Percentiles rank a stretch among this genome's conserved stretches.
Evolutionary conservation across 2,888 invertebrate species (phyloP).

Genomic region (Drosophila cyrtoloma): DNA sequence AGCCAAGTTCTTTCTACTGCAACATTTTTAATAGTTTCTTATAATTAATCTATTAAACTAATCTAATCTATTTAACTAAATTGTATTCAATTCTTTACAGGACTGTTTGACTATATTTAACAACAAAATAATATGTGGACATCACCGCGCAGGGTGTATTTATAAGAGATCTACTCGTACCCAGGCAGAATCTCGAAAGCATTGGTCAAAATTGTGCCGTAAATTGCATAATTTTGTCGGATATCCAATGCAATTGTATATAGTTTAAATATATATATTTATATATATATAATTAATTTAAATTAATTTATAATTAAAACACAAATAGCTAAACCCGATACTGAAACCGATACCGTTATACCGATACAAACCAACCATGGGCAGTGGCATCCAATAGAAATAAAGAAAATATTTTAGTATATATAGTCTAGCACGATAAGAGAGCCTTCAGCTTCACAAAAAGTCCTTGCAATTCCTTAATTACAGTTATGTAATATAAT

Average conservation of each 20-base stretch:
- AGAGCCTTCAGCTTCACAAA: conserved; percentile 28
- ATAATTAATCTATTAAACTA: background rate
- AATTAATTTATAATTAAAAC: conserved; percentile 46
- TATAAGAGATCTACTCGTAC: conserved; percentile 84
- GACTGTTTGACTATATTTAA: conserved; percentile 83
- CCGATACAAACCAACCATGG: conserved; percentile 22
- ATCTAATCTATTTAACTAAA: background rate
- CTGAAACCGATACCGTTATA: conserved; percentile 11
- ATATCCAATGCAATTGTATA: conserved; percentile 83
- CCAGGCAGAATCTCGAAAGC: conserved; percentile 84
- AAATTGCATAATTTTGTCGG: conserved; percentile 71
- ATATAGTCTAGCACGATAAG: conserved; percentile 22
- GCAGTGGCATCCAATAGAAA: conserved; percentile 19
- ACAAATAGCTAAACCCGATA: conserved; percentile 50
- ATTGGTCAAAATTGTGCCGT: conserved; percentile 71
- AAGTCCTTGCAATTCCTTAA: conserved; percentile 29
- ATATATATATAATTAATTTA: conserved; percentile 37
- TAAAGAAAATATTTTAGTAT: conserved; percentile 31
- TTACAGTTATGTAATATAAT: conserved; percentile 24
- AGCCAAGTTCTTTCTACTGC: no score
- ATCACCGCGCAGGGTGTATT: conserved; percentile 86
- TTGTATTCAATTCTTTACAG: conserved; percentile 51
- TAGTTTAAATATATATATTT: conserved; percentile 75
- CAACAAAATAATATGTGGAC: conserved; percentile 84
- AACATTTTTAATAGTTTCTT: no score